A percentile compares a stretch with the other conserved stretches of the same genome.
phyloP scores from a whole-genome alignment of 2,113 vertebrate species.

The Raja brachyura region DNA sequence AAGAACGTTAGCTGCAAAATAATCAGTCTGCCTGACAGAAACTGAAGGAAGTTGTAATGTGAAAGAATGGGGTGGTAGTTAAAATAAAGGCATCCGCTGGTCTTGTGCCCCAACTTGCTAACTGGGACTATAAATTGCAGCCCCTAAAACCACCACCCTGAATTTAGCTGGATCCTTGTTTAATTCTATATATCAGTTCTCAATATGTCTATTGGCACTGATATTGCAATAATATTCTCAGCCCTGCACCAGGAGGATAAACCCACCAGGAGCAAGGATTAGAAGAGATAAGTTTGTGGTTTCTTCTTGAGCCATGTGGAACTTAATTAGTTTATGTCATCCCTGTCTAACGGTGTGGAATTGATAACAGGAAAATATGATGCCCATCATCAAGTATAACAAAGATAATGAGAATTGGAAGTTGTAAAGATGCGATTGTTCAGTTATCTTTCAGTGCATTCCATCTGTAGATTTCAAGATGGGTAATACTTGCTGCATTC shows the following conservation, averaged over 20 bases:
- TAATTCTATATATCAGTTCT: neutral
- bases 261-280: neutral
- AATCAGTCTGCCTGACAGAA: neutral
- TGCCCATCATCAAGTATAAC: neutral
- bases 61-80: neutral
- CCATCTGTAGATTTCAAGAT: neutral
- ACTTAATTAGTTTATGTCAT: neutral
- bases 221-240: neutral
- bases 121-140: neutral
- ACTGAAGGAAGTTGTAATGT: too few relatives aligned
- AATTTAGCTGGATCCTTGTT: neutral
- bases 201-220: neutral
- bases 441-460: neutral
- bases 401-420: neutral
- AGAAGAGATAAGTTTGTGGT: neutral
- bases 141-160: neutral
- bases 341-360: neutral
- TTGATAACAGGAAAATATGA: too few relatives aligned
- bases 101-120: neutral
- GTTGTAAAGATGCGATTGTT: neutral
- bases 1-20: neutral
- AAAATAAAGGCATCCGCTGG: neutral
- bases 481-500: neutral
- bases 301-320: neutral
- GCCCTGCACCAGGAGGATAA: neutral